phyloP scores from a whole-genome alignment of 2,797 vertebrate species.

The Eurystomus glaucurus region DNA sequence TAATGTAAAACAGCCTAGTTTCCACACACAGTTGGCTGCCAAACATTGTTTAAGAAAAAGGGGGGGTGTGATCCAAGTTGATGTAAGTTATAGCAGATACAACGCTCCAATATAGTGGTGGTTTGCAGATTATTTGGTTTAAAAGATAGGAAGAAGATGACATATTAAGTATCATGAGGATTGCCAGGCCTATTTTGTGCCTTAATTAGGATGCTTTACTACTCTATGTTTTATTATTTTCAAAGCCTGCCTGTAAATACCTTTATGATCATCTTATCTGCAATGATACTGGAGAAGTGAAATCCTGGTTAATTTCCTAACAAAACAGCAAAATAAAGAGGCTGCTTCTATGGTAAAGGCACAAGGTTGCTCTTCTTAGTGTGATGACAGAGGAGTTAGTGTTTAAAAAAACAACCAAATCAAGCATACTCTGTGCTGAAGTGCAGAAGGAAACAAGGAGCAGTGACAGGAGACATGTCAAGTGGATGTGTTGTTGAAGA shows the following conservation, averaged over 20 bases:
- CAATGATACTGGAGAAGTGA: neutral
- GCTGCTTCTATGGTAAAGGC: neutral
- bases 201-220: constrained; percentile 10
- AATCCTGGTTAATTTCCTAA: constrained; percentile 24
- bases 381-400: neutral
- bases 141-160: constrained; percentile 73
- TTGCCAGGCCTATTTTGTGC: constrained; percentile 8
- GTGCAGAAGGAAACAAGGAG: constrained; percentile 19
- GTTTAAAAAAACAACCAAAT: constrained; percentile 35
- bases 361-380: constrained; percentile 7
- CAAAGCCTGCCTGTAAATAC: neutral
- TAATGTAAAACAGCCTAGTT: constrained; percentile 85
- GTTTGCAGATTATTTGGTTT: constrained; percentile 75
- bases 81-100: constrained; percentile 82
- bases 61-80: constrained; percentile 66
- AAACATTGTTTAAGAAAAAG: constrained; percentile 72
- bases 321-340: neutral
- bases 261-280: neutral
- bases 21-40: constrained; percentile 77
- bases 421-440: neutral
- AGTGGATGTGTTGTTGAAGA: neutral
- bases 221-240: neutral
- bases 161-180: constrained; percentile 46
- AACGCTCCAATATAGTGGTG: constrained; percentile 68
- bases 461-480: neutral